Percentiles rank a stretch among this genome's conserved stretches.
Evolutionary conservation across 2,888 invertebrate species (phyloP).

Genomic region (Dynastes grantii): DNA sequence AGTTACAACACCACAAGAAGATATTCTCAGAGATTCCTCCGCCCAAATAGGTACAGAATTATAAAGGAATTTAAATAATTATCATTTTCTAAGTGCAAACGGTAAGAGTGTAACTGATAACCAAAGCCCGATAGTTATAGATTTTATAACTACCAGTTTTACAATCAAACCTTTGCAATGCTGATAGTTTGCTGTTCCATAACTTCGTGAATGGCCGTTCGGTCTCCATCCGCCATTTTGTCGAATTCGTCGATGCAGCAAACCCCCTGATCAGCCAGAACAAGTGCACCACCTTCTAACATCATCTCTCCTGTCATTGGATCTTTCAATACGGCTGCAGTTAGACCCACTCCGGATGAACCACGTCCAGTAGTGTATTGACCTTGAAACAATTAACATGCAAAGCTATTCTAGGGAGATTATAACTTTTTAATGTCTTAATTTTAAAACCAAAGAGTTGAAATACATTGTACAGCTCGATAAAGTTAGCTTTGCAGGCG

Average conservation of each 20-base stretch:
- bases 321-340: constrained; percentile 98
- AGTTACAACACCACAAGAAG: too few species aligned
- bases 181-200: constrained; percentile 99
- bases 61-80: too few species aligned
- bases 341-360: constrained; percentile 98
- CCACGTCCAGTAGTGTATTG: constrained; percentile 98
- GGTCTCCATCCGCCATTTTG: constrained; percentile 97
- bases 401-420: too few species aligned
- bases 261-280: constrained; percentile 95
- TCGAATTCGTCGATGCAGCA: constrained; percentile 99
- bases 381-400: constrained; percentile 66
- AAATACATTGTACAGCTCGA: too few species aligned
- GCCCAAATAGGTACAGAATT: too few species aligned
- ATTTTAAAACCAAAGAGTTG: background rate
- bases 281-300: constrained; percentile 96
- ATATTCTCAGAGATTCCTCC: too few species aligned
- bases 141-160: too few species aligned
- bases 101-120: too few species aligned
- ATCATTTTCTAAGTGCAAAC: too few species aligned
- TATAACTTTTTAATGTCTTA: too few species aligned
- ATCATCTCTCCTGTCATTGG: constrained; percentile 98
- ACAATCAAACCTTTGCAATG: constrained; percentile 87
- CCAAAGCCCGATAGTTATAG: too few species aligned
- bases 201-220: constrained; percentile 97
- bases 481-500: too few species aligned